phyloP scores from a whole-genome alignment of 2,113 vertebrate species.

The Stegostoma tigrinum region DNA sequence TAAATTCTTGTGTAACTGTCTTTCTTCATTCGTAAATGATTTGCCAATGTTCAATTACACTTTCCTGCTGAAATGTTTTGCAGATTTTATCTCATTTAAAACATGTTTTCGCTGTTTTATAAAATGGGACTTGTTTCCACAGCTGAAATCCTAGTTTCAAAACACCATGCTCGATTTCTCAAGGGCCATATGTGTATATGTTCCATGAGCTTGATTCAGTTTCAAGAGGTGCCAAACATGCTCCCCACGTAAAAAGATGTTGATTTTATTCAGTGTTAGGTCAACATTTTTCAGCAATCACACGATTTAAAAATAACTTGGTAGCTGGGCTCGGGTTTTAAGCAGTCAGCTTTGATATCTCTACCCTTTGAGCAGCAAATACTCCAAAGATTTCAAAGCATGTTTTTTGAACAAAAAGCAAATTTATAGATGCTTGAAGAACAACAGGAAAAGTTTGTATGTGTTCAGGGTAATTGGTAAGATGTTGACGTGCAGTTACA shows the following conservation, averaged over 20 bases:
- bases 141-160: background rate
- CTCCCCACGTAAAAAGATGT: background rate
- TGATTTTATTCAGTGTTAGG: background rate
- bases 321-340: background rate
- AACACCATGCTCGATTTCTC: background rate
- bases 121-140: background rate
- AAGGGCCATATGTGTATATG: background rate
- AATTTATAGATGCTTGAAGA: background rate
- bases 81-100: background rate
- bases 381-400: background rate
- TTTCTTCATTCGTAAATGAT: background rate
- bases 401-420: too few species aligned
- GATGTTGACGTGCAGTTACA: background rate
- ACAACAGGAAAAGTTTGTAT: background rate
- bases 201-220: background rate
- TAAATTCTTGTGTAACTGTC: background rate
- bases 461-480: background rate
- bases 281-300: background rate
- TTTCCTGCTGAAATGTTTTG: background rate
- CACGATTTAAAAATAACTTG: background rate
- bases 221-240: background rate
- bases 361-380: background rate
- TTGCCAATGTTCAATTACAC: background rate
- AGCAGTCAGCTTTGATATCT: background rate
- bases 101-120: background rate